phyloP scores from a whole-genome alignment of 1,140 invertebrate genomes.

The Drosophila ogumai region DNA sequence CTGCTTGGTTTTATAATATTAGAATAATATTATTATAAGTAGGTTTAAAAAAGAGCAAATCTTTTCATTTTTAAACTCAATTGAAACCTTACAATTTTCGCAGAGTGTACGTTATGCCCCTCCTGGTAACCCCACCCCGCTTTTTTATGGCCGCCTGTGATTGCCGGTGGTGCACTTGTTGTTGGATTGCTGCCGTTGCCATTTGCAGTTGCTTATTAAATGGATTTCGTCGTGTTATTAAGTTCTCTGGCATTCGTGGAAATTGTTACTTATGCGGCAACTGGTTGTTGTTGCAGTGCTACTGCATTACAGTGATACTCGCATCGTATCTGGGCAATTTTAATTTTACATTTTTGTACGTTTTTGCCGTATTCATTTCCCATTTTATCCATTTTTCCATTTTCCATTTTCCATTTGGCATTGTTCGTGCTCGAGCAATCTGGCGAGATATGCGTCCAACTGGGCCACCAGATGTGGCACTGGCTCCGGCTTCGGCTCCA shows the following conservation, averaged over 20 bases:
- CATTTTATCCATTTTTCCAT: slow-evolving; percentile 7
- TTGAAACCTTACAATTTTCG: not conserved
- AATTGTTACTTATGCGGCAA: slow-evolving; percentile 68
- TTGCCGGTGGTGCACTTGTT: slow-evolving; percentile 51
- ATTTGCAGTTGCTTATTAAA: slow-evolving; percentile 81
- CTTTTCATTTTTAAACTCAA: not conserved
- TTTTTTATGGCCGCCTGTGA: slow-evolving; percentile 23
- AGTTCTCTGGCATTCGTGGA: slow-evolving; percentile 74
- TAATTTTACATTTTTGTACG: slow-evolving; percentile 23
- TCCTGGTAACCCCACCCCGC: not conserved
- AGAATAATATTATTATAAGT: too few relatives aligned
- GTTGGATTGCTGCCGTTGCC: slow-evolving; percentile 54
- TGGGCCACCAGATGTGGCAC: slow-evolving; percentile 39
- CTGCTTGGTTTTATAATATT: too few relatives aligned
- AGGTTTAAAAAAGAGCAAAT: too few relatives aligned
- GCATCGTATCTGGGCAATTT: slow-evolving; percentile 39
- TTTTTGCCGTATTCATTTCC: slow-evolving; percentile 5
- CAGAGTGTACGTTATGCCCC: slow-evolving; percentile 1
- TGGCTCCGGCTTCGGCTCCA: not conserved
- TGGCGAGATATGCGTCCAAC: slow-evolving; percentile 20
- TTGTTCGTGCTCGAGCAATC: slow-evolving; percentile 47
- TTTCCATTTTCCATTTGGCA: slow-evolving; percentile 54
- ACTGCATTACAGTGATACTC: slow-evolving; percentile 69
- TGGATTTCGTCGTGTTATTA: slow-evolving; percentile 79
- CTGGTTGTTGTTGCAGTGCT: slow-evolving; percentile 42